These are phyloP conservation scores for Ferdinandea cuprea DNA, from an alignment of 2,888 invertebrate species.

Conservation along the genomic window DNA sequence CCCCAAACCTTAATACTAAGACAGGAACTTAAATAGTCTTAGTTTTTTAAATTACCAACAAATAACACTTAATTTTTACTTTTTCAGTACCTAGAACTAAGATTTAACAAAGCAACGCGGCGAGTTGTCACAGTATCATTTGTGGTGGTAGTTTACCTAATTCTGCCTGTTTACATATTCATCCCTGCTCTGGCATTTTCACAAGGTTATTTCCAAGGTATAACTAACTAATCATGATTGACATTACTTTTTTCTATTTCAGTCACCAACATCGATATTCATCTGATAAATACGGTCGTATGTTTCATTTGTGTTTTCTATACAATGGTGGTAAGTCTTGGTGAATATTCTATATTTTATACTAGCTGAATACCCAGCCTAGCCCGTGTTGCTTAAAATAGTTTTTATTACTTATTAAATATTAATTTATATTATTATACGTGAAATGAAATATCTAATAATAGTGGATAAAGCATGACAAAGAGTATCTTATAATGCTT, in stretches of 20 bases:
- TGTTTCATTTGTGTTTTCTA: slow-evolving; percentile 85
- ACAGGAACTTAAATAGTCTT: too few species aligned
- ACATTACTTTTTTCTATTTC: slow-evolving; percentile 20
- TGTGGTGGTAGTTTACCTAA: slow-evolving; percentile 78
- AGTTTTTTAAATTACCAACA: not conserved
- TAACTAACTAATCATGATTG: slow-evolving; percentile 11
- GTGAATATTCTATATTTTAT: not conserved
- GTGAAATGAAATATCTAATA: too few species aligned
- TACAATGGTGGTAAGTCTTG: slow-evolving; percentile 84
- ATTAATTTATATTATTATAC: too few species aligned
- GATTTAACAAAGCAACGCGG: slow-evolving; percentile 79
- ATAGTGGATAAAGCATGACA: too few species aligned
- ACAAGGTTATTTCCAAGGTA: slow-evolving; percentile 78
- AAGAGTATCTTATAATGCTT: too few species aligned
- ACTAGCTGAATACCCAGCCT: too few species aligned
- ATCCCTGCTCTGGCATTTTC: slow-evolving; percentile 81
- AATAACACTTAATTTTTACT: not conserved
- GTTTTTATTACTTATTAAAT: too few species aligned
- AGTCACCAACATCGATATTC: slow-evolving; percentile 85
- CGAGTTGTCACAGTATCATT: slow-evolving; percentile 80
- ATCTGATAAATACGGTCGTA: slow-evolving; percentile 84
- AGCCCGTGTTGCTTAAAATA: not conserved
- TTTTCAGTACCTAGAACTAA: slow-evolving; percentile 80
- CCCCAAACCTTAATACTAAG: too few species aligned
- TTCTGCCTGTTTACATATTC: slow-evolving; percentile 81